phyloP scores from a whole-genome alignment of 2,888 invertebrate genomes.

The Lasioglossum oenotherae region DNA sequence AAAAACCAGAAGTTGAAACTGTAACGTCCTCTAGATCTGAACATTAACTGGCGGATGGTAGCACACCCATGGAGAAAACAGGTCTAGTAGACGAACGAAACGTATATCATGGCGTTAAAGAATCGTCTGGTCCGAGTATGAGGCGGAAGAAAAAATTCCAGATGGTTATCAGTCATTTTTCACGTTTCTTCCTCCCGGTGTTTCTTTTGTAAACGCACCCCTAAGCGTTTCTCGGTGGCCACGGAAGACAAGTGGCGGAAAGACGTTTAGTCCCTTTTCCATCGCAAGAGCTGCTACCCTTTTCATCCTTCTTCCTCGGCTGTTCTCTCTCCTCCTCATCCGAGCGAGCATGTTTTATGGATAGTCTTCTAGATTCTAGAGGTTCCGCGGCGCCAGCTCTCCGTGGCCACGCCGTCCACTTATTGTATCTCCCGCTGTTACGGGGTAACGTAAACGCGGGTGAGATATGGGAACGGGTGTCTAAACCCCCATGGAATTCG shows the following conservation, averaged over 20 bases:
- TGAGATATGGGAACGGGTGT: conserved; percentile 47
- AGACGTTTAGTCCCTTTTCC: conserved; percentile 59
- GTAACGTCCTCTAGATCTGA: background rate
- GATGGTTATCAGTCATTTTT: conserved; percentile 30
- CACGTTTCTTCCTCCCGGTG: conserved; percentile 34
- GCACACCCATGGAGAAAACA: conserved; percentile 2
- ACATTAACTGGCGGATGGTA: background rate
- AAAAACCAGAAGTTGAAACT: background rate
- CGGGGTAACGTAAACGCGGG: conserved; percentile 53
- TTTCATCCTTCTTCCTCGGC: conserved; percentile 21
- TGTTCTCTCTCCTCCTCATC: conserved; percentile 36
- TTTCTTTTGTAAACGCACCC: conserved; percentile 55
- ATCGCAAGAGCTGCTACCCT: conserved; percentile 42
- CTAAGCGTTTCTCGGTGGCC: conserved; percentile 57
- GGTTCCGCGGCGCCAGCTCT: conserved; percentile 67
- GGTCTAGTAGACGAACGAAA: background rate
- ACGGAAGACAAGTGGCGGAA: conserved; percentile 59
- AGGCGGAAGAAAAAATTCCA: conserved; percentile 3
- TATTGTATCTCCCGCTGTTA: conserved; percentile 30
- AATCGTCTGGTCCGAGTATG: background rate
- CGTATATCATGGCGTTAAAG: background rate
- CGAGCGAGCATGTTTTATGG: conserved; percentile 73
- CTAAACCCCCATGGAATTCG: conserved; percentile 24
- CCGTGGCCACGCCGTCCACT: conserved; percentile 24
- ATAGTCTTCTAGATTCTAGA: conserved; percentile 71